phyloP scores from a whole-genome alignment of 2,888 invertebrate species.

The Leptinotarsa haldemani region DNA sequence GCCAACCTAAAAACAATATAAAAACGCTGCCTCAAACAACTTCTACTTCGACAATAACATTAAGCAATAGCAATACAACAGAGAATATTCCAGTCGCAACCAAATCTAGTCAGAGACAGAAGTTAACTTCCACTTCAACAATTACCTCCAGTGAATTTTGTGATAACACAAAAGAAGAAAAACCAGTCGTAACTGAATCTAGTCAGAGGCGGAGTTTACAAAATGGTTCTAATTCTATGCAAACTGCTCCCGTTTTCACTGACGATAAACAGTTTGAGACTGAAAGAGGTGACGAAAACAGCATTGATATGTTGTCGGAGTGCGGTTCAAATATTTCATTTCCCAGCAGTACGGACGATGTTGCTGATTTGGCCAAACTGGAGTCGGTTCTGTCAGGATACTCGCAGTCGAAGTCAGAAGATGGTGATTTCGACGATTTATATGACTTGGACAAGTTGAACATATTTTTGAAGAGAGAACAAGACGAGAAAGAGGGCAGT shows the following conservation, averaged over 20 bases:
- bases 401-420: neutral
- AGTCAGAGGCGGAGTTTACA: neutral
- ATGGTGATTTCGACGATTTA: slow-evolving; percentile 28
- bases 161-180: neutral
- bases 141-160: neutral
- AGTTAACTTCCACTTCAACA: neutral
- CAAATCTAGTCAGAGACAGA: neutral
- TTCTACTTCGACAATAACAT: neutral
- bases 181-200: neutral
- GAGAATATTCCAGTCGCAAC: neutral
- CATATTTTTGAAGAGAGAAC: slow-evolving; percentile 35
- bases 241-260: neutral
- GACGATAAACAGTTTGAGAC: neutral
- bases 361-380: neutral
- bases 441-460: slow-evolving; percentile 40
- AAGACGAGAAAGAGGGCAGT: slow-evolving; percentile 12
- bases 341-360: neutral
- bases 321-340: neutral
- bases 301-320: neutral
- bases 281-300: neutral
- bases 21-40: neutral
- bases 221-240: neutral
- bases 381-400: neutral
- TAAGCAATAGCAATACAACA: neutral
- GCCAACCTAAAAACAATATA: neutral